phyloP scores from a whole-genome alignment of 92 coral and sea anemone species.

The Siderastrea siderea region DNA sequence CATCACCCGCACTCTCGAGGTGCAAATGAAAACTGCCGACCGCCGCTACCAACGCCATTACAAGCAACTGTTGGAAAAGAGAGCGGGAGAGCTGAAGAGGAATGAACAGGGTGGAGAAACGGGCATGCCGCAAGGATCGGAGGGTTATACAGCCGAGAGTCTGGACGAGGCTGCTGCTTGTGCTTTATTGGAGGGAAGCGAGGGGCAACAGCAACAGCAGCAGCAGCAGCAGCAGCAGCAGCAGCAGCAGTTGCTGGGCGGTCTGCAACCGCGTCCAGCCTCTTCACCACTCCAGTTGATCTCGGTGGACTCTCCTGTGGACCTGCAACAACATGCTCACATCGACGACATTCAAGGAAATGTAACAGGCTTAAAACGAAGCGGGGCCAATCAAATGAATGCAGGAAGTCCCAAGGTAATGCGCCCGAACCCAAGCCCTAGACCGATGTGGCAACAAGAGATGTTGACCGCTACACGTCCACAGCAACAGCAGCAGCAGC shows the following conservation, averaged over 20 bases:
- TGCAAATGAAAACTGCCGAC: constrained; percentile 62
- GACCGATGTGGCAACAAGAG: constrained; percentile 38
- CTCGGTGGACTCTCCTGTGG: constrained; percentile 22
- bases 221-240: not conserved
- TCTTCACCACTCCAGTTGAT: constrained; percentile 15
- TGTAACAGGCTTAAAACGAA: constrained; percentile 1
- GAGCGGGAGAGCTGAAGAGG: constrained; percentile 5
- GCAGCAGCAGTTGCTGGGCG: not conserved
- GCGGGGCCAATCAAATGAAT: not conserved
- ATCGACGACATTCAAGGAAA: constrained; percentile 45
- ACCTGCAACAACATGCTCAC: constrained; percentile 29
- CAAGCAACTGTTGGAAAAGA: constrained; percentile 48
- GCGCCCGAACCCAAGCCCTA: constrained; percentile 6
- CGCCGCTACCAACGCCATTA: constrained; percentile 71
- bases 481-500: constrained; percentile 1
- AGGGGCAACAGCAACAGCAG: constrained; percentile 3
- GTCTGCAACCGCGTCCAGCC: not conserved
- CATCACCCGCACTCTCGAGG: constrained; percentile 64
- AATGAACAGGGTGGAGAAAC: not conserved
- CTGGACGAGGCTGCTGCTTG: not conserved
- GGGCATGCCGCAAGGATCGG: not conserved
- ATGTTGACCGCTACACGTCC: not conserved
- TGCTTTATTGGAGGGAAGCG: not conserved
- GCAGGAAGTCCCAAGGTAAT: constrained; percentile 12
- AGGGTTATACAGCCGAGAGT: not conserved